Conservation (phyloP, 2,888 invertebrate species). For the Incurvaria masculella region DNA sequence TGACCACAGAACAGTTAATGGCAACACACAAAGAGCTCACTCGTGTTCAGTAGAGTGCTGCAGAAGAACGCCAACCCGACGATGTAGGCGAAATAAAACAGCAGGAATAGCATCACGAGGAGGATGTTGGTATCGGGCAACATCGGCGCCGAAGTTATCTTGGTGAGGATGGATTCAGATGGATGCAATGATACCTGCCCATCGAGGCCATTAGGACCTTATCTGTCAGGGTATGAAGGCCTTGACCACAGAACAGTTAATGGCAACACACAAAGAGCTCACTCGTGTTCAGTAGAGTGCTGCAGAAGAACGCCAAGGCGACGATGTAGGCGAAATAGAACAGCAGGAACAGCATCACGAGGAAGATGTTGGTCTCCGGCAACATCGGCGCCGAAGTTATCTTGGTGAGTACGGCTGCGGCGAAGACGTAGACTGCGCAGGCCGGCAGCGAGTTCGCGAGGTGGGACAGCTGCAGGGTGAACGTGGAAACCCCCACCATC, state of each 20-base stretch:
- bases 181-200: too few species aligned
- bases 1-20: too few species aligned
- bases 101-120: too few species aligned
- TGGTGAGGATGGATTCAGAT: too few species aligned
- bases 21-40: too few species aligned
- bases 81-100: too few species aligned
- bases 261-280: conserved; percentile 19
- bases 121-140: too few species aligned
- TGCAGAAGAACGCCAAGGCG: conserved; percentile 59
- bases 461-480: conserved; percentile 65
- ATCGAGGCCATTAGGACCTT: too few species aligned
- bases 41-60: too few species aligned
- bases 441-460: conserved; percentile 61
- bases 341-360: conserved; percentile 58
- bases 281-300: conserved; percentile 64
- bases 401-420: conserved; percentile 35
- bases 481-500: conserved; percentile 69
- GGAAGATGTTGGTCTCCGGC: conserved; percentile 42
- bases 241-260: neutral
- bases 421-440: conserved; percentile 46
- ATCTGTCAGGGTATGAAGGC: too few species aligned
- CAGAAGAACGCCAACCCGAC: too few species aligned
- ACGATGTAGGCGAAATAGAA: conserved; percentile 59
- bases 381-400: conserved; percentile 39
- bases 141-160: too few species aligned